phyloP scores from a whole-genome alignment of 2,113 vertebrate species.

The Pachyramphus minor region DNA sequence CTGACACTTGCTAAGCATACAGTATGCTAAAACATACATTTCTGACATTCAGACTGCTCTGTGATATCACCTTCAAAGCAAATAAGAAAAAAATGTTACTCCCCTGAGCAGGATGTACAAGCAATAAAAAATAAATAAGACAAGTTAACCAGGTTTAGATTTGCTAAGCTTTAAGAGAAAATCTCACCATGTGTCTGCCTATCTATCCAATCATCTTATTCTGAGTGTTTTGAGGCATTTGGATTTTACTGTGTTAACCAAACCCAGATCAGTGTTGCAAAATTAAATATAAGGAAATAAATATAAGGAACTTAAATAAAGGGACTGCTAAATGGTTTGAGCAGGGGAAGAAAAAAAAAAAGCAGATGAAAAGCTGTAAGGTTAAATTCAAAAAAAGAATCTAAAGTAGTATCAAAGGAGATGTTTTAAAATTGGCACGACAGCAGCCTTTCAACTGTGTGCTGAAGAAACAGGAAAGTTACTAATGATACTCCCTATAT shows the following conservation, averaged over 20 bases:
- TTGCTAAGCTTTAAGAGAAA: background rate
- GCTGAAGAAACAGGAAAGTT: constrained; percentile 11
- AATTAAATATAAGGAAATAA: background rate
- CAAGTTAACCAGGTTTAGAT: background rate
- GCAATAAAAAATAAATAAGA: background rate
- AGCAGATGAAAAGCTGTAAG: background rate
- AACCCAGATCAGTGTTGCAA: background rate
- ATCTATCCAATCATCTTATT: background rate
- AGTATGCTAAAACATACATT: too few species aligned
- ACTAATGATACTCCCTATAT: constrained; percentile 31
- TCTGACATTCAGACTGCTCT: background rate
- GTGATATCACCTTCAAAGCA: background rate
- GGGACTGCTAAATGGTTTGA: background rate
- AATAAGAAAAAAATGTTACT: background rate
- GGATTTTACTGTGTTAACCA: background rate
- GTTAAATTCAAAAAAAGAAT: background rate
- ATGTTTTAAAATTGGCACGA: constrained; percentile 25
- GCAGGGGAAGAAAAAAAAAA: background rate
- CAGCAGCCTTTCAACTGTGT: constrained; percentile 36
- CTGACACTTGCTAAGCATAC: background rate
- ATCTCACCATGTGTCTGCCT: background rate
- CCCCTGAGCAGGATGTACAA: background rate
- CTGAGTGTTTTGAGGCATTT: background rate
- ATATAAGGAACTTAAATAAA: background rate
- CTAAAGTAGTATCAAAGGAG: constrained; percentile 46